A percentile compares a stretch with the other conserved stretches of the same genome.
These are phyloP conservation scores for Pristionchus exspectatus DNA, from an alignment of 2,888 invertebrate genomes.

Conservation along the genomic window DNA sequence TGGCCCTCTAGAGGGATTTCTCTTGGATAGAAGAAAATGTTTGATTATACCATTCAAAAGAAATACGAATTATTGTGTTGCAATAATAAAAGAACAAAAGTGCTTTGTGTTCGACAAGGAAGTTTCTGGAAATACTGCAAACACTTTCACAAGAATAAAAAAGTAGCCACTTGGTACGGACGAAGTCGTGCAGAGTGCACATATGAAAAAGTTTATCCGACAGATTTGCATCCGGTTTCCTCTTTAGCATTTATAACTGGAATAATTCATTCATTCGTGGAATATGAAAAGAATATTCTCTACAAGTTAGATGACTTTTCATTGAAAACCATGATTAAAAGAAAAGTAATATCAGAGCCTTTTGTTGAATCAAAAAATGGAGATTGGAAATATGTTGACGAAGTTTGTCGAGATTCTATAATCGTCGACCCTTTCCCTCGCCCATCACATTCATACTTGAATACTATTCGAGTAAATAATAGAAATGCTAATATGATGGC, in stretches of 20 bases:
- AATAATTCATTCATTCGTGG: not conserved
- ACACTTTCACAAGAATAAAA: not conserved
- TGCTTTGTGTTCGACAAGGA: not conserved
- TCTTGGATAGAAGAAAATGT: not conserved
- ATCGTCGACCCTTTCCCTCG: no score
- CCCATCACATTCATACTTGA: no score
- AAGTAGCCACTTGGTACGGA: not conserved
- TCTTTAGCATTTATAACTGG: not conserved
- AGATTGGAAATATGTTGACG: no score
- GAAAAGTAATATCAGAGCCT: not conserved
- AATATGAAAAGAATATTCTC: no score
- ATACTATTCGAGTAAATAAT: not conserved
- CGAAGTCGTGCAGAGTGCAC: no score
- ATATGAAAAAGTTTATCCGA: not conserved
- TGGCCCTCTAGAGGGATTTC: not conserved
- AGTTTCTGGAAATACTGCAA: not conserved
- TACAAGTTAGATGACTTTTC: not conserved
- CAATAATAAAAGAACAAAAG: not conserved
- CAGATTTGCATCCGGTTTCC: not conserved
- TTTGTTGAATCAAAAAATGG: not conserved
- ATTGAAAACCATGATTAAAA: not conserved
- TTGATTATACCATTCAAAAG: not conserved
- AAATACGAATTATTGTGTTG: not conserved
- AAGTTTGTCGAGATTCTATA: no score
- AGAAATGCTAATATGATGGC: not conserved